phyloP scores from a whole-genome alignment of 2,797 vertebrate genomes.

The Clarias pachynema region DNA sequence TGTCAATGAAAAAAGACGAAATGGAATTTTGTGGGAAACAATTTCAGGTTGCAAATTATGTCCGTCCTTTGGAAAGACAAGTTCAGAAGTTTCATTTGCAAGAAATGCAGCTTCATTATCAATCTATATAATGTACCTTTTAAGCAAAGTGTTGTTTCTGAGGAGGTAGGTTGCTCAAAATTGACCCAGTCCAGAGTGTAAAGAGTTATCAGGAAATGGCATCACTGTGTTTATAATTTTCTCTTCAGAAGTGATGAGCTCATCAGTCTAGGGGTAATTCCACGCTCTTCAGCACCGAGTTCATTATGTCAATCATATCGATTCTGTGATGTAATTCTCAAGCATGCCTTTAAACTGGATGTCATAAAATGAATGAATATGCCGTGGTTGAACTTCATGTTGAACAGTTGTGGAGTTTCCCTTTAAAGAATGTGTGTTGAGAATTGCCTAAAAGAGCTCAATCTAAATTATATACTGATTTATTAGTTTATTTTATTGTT shows the following conservation, averaged over 20 bases:
- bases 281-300: conserved; percentile 14
- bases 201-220: background rate
- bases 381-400: background rate
- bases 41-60: background rate
- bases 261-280: background rate
- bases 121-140: background rate
- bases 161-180: background rate
- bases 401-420: conserved; percentile 7
- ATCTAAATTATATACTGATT: background rate
- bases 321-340: background rate
- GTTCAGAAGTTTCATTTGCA: background rate
- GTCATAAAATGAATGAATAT: background rate
- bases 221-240: background rate
- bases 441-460: background rate
- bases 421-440: background rate
- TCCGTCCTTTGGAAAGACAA: background rate
- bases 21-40: background rate
- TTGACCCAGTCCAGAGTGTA: conserved; percentile 21
- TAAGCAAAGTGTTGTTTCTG: background rate
- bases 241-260: background rate
- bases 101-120: background rate
- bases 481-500: background rate
- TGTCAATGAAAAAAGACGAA: background rate
- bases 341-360: background rate
- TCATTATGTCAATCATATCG: background rate